Evolutionary conservation across 2,797 vertebrate genomes (phyloP).

Genomic region (Enteromius treurensis): DNA sequence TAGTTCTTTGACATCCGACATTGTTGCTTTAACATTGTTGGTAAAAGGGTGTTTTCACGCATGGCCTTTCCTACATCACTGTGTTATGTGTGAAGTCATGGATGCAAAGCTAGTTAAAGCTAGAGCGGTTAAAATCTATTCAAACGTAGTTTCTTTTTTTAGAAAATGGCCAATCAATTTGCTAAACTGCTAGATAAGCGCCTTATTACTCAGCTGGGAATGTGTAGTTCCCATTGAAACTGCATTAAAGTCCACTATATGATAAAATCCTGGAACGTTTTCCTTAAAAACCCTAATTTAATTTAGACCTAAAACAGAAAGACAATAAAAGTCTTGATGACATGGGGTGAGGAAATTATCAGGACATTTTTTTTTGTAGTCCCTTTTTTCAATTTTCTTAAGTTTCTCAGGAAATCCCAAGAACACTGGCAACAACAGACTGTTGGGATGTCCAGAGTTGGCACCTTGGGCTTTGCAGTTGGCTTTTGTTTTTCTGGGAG

Average conservation of each 20-base stretch:
- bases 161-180: background rate
- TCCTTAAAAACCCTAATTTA: background rate
- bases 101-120: too few species aligned
- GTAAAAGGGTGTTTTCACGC: too few species aligned
- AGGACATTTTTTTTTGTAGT: background rate
- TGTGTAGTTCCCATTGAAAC: background rate
- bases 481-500: conserved; percentile 41
- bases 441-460: conserved; percentile 27
- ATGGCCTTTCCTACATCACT: too few species aligned
- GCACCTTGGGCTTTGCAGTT: conserved; percentile 40
- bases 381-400: background rate
- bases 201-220: background rate
- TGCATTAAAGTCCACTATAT: background rate
- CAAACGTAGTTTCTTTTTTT: too few species aligned
- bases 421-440: conserved; percentile 8
- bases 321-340: background rate
- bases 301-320: background rate
- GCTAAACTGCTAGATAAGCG: background rate
- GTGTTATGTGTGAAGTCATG: too few species aligned
- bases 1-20: background rate
- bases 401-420: conserved; percentile 10
- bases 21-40: too few species aligned
- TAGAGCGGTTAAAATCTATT: too few species aligned
- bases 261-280: background rate
- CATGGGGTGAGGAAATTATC: background rate